Percentiles rank a stretch among this genome's conserved stretches.
These are phyloP conservation scores for Saccopteryx leptura DNA, from an alignment of 2,113 vertebrate species.

Conservation along the genomic window DNA sequence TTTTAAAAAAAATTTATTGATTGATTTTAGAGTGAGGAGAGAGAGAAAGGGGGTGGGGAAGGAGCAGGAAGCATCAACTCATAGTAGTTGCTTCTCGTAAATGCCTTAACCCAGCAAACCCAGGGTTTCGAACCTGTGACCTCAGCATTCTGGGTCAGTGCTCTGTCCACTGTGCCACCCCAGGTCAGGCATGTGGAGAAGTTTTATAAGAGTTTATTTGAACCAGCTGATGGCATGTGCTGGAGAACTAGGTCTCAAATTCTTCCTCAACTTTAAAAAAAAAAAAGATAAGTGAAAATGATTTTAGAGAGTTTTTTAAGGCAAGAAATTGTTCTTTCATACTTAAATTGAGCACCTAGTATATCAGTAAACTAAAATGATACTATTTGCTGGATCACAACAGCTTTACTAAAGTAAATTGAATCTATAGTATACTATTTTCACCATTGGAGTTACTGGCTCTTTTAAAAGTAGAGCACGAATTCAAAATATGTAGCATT, in stretches of 20 bases:
- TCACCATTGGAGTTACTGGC: not conserved
- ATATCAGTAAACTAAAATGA: not conserved
- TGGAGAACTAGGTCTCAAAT: not conserved
- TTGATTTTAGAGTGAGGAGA: too few species aligned
- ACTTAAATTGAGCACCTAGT: not conserved
- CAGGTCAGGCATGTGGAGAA: too few species aligned
- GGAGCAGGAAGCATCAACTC: too few species aligned
- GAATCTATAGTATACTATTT: not conserved
- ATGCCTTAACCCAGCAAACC: too few species aligned
- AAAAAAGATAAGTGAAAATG: not conserved
- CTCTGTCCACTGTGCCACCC: too few species aligned
- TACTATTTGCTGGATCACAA: not conserved
- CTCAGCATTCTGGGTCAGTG: too few species aligned
- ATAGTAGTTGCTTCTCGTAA: too few species aligned
- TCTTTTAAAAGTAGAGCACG: constrained; percentile 53
- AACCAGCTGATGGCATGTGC: not conserved
- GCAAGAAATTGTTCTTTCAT: not conserved
- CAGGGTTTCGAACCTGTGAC: too few species aligned
- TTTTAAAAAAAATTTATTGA: too few species aligned
- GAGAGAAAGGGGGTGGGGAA: too few species aligned
- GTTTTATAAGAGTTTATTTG: not conserved
- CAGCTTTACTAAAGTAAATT: constrained; percentile 46
- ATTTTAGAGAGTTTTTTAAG: constrained; percentile 47
- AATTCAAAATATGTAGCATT: not conserved
- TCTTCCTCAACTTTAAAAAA: not conserved